Conservation (phyloP, 2,113 vertebrate species). For the Trinectes maculatus region DNA sequence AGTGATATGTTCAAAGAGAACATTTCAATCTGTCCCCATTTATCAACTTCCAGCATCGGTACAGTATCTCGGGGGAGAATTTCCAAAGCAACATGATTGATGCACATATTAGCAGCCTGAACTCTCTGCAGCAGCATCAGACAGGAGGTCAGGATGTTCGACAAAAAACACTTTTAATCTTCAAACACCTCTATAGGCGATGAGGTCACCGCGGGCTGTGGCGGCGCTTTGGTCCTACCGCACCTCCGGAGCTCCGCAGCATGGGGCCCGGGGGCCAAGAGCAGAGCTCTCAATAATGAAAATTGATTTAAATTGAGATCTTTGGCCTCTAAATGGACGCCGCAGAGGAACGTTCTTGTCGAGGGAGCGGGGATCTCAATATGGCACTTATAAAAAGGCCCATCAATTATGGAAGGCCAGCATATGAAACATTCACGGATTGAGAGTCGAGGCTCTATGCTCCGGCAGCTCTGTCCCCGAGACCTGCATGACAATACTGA, state of each 20-base stretch:
- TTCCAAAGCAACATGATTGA: slow-evolving; percentile 62
- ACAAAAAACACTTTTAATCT: slow-evolving; percentile 62
- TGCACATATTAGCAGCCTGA: slow-evolving; percentile 51
- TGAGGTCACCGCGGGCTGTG: slow-evolving; percentile 47
- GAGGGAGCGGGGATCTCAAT: slow-evolving; percentile 65
- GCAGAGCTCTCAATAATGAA: slow-evolving; percentile 59
- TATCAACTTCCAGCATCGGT: slow-evolving; percentile 52
- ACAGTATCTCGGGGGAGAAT: slow-evolving; percentile 43
- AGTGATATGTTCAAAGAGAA: slow-evolving; percentile 51
- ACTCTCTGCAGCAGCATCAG: slow-evolving; percentile 52
- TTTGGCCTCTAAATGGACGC: slow-evolving; percentile 73
- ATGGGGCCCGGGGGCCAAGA: slow-evolving; percentile 10
- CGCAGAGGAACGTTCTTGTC: slow-evolving; percentile 68
- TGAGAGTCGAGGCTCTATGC: slow-evolving; percentile 51
- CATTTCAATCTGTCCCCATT: slow-evolving; percentile 63
- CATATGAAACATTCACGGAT: slow-evolving; percentile 77
- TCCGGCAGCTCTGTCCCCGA: slow-evolving; percentile 37
- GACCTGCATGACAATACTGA: slow-evolving; percentile 41
- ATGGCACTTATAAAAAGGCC: slow-evolving; percentile 74
- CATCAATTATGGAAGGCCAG: slow-evolving; percentile 77
- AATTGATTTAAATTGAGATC: slow-evolving; percentile 74
- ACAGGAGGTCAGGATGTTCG: slow-evolving; percentile 52
- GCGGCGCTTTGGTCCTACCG: slow-evolving; percentile 1
- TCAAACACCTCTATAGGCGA: slow-evolving; percentile 36
- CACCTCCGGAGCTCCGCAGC: slow-evolving; percentile 21